phyloP scores from a whole-genome alignment of 2,888 invertebrate species.

The Perizoma flavofasciatum region DNA sequence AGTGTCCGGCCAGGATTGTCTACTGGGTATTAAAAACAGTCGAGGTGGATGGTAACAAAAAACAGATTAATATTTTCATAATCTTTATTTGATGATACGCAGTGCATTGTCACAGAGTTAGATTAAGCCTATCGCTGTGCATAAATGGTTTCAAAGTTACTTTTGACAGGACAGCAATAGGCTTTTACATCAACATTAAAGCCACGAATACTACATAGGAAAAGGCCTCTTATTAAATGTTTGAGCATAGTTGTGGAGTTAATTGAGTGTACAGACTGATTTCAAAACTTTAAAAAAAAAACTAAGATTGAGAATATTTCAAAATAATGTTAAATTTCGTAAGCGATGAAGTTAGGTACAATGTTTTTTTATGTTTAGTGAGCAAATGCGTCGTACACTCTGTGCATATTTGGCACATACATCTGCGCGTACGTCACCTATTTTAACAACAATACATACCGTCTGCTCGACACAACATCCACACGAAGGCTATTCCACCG shows the following conservation, averaged over 20 bases:
- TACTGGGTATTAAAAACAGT: too few relatives aligned
- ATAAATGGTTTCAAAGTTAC: slow-evolving; percentile 2
- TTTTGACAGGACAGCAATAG: slow-evolving; percentile 49
- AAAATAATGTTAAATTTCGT: slow-evolving; percentile 8
- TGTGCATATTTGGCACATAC: slow-evolving; percentile 71
- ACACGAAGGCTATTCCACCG: slow-evolving; percentile 32
- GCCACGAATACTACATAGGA: slow-evolving; percentile 33
- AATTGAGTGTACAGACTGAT: too few relatives aligned
- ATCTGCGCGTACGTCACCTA: slow-evolving; percentile 44
- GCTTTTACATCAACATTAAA: slow-evolving; percentile 43
- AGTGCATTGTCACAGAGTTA: slow-evolving; percentile 55
- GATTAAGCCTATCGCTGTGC: slow-evolving; percentile 48
- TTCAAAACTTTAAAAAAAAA: too few relatives aligned
- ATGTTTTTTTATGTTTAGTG: slow-evolving; percentile 35
- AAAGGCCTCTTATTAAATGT: slow-evolving; percentile 22
- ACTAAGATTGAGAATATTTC: slow-evolving; percentile 27
- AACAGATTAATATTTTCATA: slow-evolving; percentile 53
- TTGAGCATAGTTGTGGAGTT: slow-evolving; percentile 26
- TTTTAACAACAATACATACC: slow-evolving; percentile 32
- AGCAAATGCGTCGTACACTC: slow-evolving; percentile 59
- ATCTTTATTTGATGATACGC: slow-evolving; percentile 69
- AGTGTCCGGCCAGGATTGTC: too few relatives aligned
- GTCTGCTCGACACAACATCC: slow-evolving; percentile 25
- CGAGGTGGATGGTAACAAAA: slow-evolving; percentile 16
- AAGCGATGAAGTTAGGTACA: background rate